Evolutionary conservation across 2,888 invertebrate species (phyloP).

Genomic region (Actias luna): DNA sequence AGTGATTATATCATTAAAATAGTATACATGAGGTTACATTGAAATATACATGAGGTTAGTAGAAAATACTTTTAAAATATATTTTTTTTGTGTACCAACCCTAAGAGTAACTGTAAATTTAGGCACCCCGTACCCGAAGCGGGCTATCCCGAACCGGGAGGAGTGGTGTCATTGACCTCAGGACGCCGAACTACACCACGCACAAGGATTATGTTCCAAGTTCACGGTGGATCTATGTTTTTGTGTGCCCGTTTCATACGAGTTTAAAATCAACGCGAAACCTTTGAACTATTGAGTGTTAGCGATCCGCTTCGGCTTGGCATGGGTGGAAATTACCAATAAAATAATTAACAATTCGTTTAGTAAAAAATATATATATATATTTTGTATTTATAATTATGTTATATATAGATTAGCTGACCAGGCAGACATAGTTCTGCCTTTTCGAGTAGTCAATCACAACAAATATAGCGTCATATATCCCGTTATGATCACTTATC

Average conservation of each 20-base stretch:
- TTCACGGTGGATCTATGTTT: constrained; percentile 18
- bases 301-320: too few relatives aligned
- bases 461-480: too few relatives aligned
- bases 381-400: too few relatives aligned
- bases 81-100: constrained; percentile 11
- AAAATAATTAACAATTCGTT: too few relatives aligned
- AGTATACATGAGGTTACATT: neutral
- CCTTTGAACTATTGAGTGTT: neutral
- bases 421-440: too few relatives aligned
- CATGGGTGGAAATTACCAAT: too few relatives aligned
- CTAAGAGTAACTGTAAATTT: constrained; percentile 24
- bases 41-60: neutral
- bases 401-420: too few relatives aligned
- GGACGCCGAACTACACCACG: neutral
- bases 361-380: too few relatives aligned
- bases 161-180: constrained; percentile 15
- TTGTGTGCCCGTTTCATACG: constrained; percentile 10
- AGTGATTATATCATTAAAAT: too few relatives aligned
- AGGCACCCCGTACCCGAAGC: constrained; percentile 18
- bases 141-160: constrained; percentile 22
- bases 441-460: too few relatives aligned
- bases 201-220: constrained; percentile 13
- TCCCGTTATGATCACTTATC: too few relatives aligned
- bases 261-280: constrained; percentile 5
- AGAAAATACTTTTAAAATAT: neutral